Evolutionary conservation across 1,140 invertebrate species (phyloP), one percentile per base, ranked within the genome.

Genomic region (Telenomus remus): DNA sequence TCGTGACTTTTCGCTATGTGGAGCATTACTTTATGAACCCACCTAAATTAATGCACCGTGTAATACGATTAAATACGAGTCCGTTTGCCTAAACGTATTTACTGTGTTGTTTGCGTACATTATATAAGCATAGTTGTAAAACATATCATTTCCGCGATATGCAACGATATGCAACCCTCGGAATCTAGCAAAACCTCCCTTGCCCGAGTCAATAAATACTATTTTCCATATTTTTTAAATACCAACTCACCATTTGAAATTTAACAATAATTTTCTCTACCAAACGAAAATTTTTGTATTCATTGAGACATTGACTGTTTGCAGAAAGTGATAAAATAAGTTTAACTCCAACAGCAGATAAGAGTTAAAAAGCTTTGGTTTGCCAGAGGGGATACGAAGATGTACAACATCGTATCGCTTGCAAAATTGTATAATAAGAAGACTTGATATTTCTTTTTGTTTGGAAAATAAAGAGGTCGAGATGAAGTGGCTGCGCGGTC

Each of bases 31-130:
- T 63, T 70, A 70, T 63, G 43, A 70, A 48, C 15, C 66, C 47
- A 56, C 51, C 50, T 47, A 56, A 70, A 70, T 70, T 70, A 70
- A 63, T 70, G 65, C n/a, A 39, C 51, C 57, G 39, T 61, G 48
- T 70, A 63, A 71, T 71, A 37, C 68, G 68, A 71, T 56, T 63
- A 71, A 63, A 71, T 71, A 71, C 39, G 68, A 63, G 50, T 50
- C 14, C 63, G 59, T 37, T 51, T 44, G 14, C 15, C 68, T 50
- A 27, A 61, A 63, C 44, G 39, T 61, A 56, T 50, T 61, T 71
- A 46, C 44, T 56, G 19, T 56, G 35, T 61, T 59, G 33, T 61
- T 71, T 46, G 13, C 9, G 39, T 71, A 61, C 44, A 71, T 42
- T 63, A 63, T 56, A 19, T 56, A 63, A 43, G 46, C 47, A 50